These are phyloP conservation scores for Lithophane leautieri DNA, from an alignment of 2,888 invertebrate species.

Conservation along the genomic window DNA sequence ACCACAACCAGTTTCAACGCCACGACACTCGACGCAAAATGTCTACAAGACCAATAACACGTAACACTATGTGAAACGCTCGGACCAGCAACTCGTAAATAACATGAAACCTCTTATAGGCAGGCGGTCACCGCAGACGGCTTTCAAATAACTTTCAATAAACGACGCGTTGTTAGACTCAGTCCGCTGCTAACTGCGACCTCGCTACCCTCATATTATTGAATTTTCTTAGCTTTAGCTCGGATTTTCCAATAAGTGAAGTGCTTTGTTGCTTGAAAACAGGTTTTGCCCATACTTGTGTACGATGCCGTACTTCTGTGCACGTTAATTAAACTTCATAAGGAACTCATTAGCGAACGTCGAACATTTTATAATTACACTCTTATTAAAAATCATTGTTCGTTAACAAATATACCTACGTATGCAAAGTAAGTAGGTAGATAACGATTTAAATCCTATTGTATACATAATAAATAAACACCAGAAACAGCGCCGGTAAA, in stretches of 20 bases:
- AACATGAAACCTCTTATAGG: conserved; percentile 70
- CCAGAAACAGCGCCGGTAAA: conserved; percentile 52
- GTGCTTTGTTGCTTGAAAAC: conserved; percentile 71
- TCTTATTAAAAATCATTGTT: conserved; percentile 8
- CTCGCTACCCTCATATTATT: conserved; percentile 74
- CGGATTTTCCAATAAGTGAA: conserved; percentile 79
- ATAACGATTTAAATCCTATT: conserved; percentile 46
- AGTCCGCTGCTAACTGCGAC: conserved; percentile 65
- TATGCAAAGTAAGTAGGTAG: conserved; percentile 3
- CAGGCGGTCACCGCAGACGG: conserved; percentile 74
- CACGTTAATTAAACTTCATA: conserved; percentile 57
- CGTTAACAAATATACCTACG: conserved; percentile 10
- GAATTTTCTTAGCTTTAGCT: conserved; percentile 77
- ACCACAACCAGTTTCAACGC: conserved; percentile 12
- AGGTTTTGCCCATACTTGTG: conserved; percentile 36
- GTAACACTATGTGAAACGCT: conserved; percentile 61
- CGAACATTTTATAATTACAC: conserved; percentile 30
- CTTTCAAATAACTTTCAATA: conserved; percentile 81
- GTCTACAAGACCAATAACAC: conserved; percentile 49
- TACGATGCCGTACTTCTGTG: conserved; percentile 41
- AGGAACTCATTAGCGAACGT: conserved; percentile 38
- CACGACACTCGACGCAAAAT: conserved; percentile 23
- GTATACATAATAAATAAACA: conserved; percentile 49
- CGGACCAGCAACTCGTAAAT: conserved; percentile 68
- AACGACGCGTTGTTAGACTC: conserved; percentile 70